A percentile compares a stretch with the other conserved stretches of the same genome.
Evolutionary conservation across 2,113 vertebrate genomes (phyloP).

Genomic region (Chloroceryle aenea): DNA sequence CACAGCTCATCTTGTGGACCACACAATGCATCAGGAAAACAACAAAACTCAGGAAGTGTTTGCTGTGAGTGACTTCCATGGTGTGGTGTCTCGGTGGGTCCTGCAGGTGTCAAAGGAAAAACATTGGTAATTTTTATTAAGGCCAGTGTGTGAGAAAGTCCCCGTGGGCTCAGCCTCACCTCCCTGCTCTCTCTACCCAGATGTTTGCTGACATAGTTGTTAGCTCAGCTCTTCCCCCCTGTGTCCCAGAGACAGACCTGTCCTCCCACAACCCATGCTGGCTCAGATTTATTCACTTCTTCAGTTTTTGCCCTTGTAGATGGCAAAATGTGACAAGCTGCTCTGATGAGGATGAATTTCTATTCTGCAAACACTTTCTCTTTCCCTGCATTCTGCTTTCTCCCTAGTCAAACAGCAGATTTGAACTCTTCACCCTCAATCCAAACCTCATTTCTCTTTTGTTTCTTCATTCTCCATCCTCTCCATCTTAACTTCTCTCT

Average conservation of each 20-base stretch:
- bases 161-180: neutral
- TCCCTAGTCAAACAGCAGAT: neutral
- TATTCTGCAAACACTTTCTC: neutral
- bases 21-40: slow-evolving; percentile 70
- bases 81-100: slow-evolving; percentile 22
- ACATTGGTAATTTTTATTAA: neutral
- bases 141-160: neutral
- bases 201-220: neutral
- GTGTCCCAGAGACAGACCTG: neutral
- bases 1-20: slow-evolving; percentile 61
- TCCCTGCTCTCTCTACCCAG: neutral
- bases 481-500: neutral
- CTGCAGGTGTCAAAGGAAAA: slow-evolving; percentile 33
- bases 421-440: neutral
- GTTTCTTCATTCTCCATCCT: neutral
- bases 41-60: slow-evolving; percentile 49
- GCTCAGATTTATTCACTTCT: neutral
- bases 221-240: neutral
- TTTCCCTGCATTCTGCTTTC: neutral
- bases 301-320: neutral
- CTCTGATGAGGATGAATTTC: neutral
- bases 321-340: neutral
- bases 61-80: slow-evolving; percentile 68
- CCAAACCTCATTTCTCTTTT: neutral
- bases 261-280: neutral